Percentiles rank a stretch among this genome's conserved stretches.
Conservation (phyloP, 1,140 invertebrate genomes). For the Papilio glaucus region DNA sequence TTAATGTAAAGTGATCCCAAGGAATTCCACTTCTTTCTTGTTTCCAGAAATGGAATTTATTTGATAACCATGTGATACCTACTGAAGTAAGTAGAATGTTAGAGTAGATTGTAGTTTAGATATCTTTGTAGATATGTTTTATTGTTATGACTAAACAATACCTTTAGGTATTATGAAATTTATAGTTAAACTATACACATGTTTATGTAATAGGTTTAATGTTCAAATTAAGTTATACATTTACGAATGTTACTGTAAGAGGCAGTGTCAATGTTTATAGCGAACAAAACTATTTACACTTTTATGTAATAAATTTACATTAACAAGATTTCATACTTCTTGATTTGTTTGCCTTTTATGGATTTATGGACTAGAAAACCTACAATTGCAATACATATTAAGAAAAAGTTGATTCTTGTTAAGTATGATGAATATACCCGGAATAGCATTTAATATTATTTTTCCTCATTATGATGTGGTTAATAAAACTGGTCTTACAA, state of each 20-base stretch:
- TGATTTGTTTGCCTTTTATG: neutral
- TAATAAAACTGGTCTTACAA: too few species aligned
- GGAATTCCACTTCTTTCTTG: slow-evolving; percentile 5
- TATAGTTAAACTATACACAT: slow-evolving; percentile 34
- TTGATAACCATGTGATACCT: slow-evolving; percentile 47
- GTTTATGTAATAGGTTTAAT: slow-evolving; percentile 3
- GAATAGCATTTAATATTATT: neutral
- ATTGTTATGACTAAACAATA: slow-evolving; percentile 47
- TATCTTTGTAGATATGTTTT: slow-evolving; percentile 46
- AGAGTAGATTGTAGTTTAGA: slow-evolving; percentile 47
- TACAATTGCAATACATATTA: neutral
- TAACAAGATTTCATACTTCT: neutral
- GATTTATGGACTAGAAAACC: neutral
- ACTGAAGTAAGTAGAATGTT: slow-evolving; percentile 40
- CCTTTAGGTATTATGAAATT: slow-evolving; percentile 45
- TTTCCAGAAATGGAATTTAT: slow-evolving; percentile 28
- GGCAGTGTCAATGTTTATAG: neutral
- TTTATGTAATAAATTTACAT: neutral
- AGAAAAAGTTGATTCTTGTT: neutral
- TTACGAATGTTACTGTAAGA: neutral
- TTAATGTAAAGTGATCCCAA: neutral
- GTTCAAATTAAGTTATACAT: neutral
- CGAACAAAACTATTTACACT: too few species aligned
- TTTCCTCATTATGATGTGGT: neutral
- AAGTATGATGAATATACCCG: neutral